A percentile compares a stretch with the other conserved stretches of the same genome.
Conservation (phyloP, 2,888 invertebrate genomes). For the Pammene fasciana region DNA sequence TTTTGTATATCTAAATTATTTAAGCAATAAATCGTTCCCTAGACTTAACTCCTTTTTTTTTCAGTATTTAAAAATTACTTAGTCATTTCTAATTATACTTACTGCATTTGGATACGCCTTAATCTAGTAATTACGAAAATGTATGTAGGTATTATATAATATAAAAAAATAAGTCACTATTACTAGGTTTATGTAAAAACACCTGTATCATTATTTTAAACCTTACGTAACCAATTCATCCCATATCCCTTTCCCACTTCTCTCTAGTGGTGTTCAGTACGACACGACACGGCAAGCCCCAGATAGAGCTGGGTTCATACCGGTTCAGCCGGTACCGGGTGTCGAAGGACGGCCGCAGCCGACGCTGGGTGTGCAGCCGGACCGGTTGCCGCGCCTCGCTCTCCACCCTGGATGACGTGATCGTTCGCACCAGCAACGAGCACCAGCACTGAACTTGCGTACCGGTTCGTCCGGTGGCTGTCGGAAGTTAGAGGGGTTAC, state of each 20-base stretch:
- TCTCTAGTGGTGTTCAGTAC: conserved; percentile 26
- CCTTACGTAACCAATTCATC: neutral
- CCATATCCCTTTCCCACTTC: neutral
- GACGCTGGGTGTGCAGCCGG: conserved; percentile 35
- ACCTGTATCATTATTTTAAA: too few relatives aligned
- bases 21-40: too few relatives aligned
- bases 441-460: conserved; percentile 8
- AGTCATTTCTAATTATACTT: too few relatives aligned
- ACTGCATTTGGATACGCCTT: too few relatives aligned
- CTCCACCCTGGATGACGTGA: conserved; percentile 37
- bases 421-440: conserved; percentile 32
- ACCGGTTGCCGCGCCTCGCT: conserved; percentile 39
- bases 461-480: neutral
- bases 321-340: conserved; percentile 25
- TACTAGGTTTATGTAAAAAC: too few relatives aligned
- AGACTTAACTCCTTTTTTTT: too few relatives aligned
- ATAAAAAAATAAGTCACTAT: too few relatives aligned
- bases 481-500: neutral
- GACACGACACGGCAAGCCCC: conserved; percentile 37
- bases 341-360: conserved; percentile 24
- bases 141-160: too few relatives aligned
- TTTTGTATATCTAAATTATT: too few relatives aligned
- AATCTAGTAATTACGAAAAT: too few relatives aligned
- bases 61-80: too few relatives aligned
- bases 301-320: conserved; percentile 36